Base-by-base conservation (phyloP, 2,113 vertebrate species). In the Amblyopsis rosae region DNA sequence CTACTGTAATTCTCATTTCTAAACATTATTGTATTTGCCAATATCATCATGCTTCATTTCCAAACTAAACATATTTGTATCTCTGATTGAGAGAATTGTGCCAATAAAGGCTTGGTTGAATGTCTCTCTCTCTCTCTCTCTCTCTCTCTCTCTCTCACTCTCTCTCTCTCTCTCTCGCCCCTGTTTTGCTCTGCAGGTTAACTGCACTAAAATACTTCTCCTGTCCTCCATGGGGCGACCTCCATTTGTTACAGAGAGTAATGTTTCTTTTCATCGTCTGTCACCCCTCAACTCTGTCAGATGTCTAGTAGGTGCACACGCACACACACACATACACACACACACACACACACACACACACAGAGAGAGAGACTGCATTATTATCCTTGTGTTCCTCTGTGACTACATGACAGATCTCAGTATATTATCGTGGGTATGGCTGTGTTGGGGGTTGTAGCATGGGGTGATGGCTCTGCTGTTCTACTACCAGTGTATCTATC, bases 191-290 rank as follows among this genome's bases (percentile, higher is more conserved):
- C 77, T 62, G 72, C 84, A 73, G 79, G 78, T 78, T 59, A 67
- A 67, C 75, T 62, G 73, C 54, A 53, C 45, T 67, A 46, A 74
- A 70, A 68, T 59, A 26, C 47, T 50, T 67, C 67, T 46, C 46
- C 79, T 71, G 69, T 79, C 58, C 59, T 67, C 53, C 12, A 9
- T 53, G 8, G 62, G 56, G 26, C 50, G 1, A 70, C 75, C 72
- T 75, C 72, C 56, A 75, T 84, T 71, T 80, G 70, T 82, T 76
- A 72, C 59, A 0, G 10, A 74, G 77, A 80, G 54, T 53, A 69
- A 80, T 41, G 35, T 41, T 41, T 41, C 35, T 41, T 41, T 41
- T 41, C 35, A 41, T 41, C 35, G 35, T 41, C 35, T 41, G 35
- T 41, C 35, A 41, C 35, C 35, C 35, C 35, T 41, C 35, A 8